These are phyloP conservation scores for Pedionomus torquatus DNA, from an alignment of 2,113 vertebrate species.

Conservation along the genomic window DNA sequence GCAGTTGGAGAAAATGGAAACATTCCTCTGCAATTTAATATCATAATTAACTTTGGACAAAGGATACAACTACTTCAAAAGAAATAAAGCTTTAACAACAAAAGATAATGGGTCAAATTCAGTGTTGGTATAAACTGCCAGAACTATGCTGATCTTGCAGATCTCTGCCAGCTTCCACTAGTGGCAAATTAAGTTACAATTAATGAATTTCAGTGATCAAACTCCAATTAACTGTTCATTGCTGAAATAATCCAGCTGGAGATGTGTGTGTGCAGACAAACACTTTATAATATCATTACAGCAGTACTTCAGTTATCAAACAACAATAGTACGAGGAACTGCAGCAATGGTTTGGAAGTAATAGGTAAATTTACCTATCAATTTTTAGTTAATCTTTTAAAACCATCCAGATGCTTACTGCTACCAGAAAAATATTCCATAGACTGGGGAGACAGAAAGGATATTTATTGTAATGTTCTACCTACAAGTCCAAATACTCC, in stretches of 20 bases:
- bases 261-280: neutral
- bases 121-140: slow-evolving; percentile 33
- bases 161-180: slow-evolving; percentile 52
- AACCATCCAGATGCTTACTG: neutral
- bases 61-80: slow-evolving; percentile 44
- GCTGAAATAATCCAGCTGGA: slow-evolving; percentile 52
- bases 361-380: neutral
- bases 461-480: neutral
- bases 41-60: slow-evolving; percentile 67
- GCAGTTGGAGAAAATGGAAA: slow-evolving; percentile 60
- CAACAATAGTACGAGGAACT: neutral
- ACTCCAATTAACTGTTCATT: slow-evolving; percentile 42
- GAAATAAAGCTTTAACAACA: slow-evolving; percentile 49
- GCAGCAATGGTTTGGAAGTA: neutral
- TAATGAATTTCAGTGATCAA: slow-evolving; percentile 65
- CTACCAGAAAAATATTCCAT: neutral
- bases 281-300: neutral
- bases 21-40: slow-evolving; percentile 71
- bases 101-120: slow-evolving; percentile 58
- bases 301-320: slow-evolving; percentile 2
- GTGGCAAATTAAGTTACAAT: slow-evolving; percentile 59
- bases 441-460: neutral
- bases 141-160: neutral
- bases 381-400: neutral
- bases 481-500: neutral